Evolutionary conservation across 2,113 vertebrate genomes (phyloP), one percentile per base, ranked within the genome.

Genomic region (Ahaetulla prasina): DNA sequence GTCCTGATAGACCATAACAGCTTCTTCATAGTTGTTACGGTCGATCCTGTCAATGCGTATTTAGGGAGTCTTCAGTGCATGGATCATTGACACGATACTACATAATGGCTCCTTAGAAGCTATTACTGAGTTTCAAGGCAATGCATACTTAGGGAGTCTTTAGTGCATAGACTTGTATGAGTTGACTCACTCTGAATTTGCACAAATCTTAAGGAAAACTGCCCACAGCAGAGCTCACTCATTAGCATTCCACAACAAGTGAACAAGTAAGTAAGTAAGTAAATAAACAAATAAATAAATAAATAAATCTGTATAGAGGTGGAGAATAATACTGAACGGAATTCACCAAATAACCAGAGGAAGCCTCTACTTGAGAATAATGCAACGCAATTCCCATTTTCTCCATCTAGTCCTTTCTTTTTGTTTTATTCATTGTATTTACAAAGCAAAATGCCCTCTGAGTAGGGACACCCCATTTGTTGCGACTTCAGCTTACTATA

Each of bases 91-190:
- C 97, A 97, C 96, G 95, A 97, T 96, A 97, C 97, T 97, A 96
- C 97, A 97, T 98, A 98, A 98, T 94, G 96, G 97, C 97, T 98
- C 98, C 98, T 98, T 97, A 97, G 97, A 98, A 98, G 97, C 97
- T 97, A 97, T 98, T 98, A 98, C 93, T 95, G 97, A 97, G 97
- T 97, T 98, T 97, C 98, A 97, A 98, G 98, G 97, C 97, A 98
- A 98, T 98, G 97, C 97, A 97, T 97, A 98, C 97, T 97, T 95
- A 96, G 97, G 98, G 98, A 98, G 97, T 95, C 97, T 97, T 97
- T 98, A 98, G 95, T 89, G 92, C 97, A 95, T 94, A 97, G 97
- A 95, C 97, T 97, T 97, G 97, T 94, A 91, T 96, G 96, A 97
- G 96, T 96, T 97, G 97, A 97, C 97, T 96, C 95, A 94, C 94